phyloP scores from a whole-genome alignment of 2,797 vertebrate species.

The Chromobotia macracanthus region DNA sequence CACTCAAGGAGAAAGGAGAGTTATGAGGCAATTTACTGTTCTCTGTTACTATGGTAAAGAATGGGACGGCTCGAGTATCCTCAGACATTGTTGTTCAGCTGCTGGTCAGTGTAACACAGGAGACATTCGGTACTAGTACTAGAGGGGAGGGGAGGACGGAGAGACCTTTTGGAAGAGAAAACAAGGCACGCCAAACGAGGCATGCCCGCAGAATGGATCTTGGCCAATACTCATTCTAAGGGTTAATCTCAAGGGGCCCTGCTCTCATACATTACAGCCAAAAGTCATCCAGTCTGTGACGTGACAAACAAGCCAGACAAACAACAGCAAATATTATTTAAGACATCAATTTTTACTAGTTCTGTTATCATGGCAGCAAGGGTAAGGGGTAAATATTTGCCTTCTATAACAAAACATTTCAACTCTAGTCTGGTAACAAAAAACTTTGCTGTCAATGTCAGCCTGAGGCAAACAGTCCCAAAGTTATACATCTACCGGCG shows the following conservation, averaged over 20 bases:
- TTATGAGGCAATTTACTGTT: slow-evolving; percentile 49
- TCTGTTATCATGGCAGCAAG: background rate
- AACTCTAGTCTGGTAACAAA: background rate
- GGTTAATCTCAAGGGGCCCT: background rate
- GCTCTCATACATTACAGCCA: background rate
- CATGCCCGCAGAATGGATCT: slow-evolving; percentile 30
- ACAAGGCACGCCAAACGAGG: slow-evolving; percentile 42
- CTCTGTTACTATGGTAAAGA: slow-evolving; percentile 51
- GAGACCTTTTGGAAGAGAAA: slow-evolving; percentile 41
- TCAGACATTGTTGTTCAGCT: slow-evolving; percentile 35
- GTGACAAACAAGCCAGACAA: background rate
- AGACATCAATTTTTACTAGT: background rate
- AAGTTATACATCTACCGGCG: background rate
- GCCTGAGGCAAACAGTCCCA: slow-evolving; percentile 7
- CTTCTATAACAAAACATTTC: background rate
- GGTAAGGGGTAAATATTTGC: background rate
- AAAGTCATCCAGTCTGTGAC: slow-evolving; percentile 12
- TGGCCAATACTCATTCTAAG: slow-evolving; percentile 42
- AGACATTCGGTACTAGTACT: slow-evolving; percentile 2
- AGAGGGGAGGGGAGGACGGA: background rate
- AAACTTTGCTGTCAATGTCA: background rate
- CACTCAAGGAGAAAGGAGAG: slow-evolving; percentile 26
- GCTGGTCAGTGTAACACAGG: slow-evolving; percentile 22
- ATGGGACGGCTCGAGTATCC: slow-evolving; percentile 39
- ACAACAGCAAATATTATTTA: background rate